Conservation (phyloP, 2,797 vertebrate species). For the Pachyuromys duprasi region DNA sequence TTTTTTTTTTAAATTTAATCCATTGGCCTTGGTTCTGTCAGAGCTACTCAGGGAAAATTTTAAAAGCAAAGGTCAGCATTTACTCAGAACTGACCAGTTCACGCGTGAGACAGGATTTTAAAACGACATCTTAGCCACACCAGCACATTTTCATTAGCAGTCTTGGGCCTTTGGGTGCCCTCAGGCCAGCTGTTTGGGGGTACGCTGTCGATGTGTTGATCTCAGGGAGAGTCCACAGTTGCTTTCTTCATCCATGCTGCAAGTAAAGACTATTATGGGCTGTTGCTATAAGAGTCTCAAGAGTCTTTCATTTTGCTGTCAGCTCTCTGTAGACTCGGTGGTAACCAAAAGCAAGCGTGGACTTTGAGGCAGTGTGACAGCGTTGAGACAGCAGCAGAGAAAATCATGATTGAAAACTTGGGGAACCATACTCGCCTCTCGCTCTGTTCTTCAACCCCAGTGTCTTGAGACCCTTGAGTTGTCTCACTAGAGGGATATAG, state of each 20-base stretch:
- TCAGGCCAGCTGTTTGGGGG: not conserved
- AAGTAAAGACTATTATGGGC: not conserved
- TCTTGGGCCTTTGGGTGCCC: not conserved
- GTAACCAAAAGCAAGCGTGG: no score
- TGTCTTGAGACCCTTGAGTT: not conserved
- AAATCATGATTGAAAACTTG: not conserved
- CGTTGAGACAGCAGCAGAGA: not conserved
- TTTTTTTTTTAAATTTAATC: constrained; percentile 64
- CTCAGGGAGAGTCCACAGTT: not conserved
- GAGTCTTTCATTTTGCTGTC: not conserved
- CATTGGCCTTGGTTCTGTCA: not conserved
- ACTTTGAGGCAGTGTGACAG: not conserved
- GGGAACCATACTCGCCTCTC: not conserved
- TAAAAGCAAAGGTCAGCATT: constrained; percentile 75
- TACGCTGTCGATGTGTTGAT: not conserved
- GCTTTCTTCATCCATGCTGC: not conserved
- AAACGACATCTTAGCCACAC: not conserved
- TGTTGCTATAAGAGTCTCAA: not conserved
- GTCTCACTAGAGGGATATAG: not conserved
- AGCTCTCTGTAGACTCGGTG: not conserved
- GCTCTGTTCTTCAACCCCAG: not conserved
- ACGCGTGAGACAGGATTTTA: not conserved
- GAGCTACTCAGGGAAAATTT: not conserved
- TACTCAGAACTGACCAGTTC: constrained; percentile 50
- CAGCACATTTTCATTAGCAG: constrained; percentile 4